Evolutionary conservation across 2,888 invertebrate species (phyloP).

Genomic region (Leptarthrus brevirostris): DNA sequence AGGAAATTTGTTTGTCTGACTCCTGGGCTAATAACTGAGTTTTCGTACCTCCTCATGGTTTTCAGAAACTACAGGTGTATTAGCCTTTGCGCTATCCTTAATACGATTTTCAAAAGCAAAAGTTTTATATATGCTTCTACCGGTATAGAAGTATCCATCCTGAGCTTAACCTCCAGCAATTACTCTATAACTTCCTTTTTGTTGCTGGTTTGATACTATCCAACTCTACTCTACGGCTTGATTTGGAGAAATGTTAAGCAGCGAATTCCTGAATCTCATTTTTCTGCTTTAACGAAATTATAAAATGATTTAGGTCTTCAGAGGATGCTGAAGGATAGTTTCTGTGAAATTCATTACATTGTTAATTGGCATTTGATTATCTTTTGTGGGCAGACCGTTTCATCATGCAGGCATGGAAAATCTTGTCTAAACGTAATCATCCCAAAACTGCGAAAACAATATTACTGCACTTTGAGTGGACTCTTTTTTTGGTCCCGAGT

Average conservation of each 20-base stretch:
- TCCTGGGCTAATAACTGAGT: conserved; percentile 50
- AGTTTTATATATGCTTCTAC: conserved; percentile 40
- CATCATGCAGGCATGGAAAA: too few species aligned
- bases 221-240: background rate
- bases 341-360: background rate
- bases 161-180: conserved; percentile 29
- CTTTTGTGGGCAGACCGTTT: background rate
- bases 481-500: too few species aligned
- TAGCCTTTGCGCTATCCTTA: conserved; percentile 20
- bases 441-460: too few species aligned
- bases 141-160: background rate
- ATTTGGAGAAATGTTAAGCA: conserved; percentile 30
- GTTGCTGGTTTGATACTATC: conserved; percentile 12
- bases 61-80: conserved; percentile 7
- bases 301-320: conserved; percentile 14
- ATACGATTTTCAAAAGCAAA: conserved; percentile 45
- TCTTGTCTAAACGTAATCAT: too few species aligned
- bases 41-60: background rate
- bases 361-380: background rate
- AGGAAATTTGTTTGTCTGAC: conserved; percentile 57
- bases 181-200: conserved; percentile 20
- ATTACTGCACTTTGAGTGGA: too few species aligned
- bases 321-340: conserved; percentile 2
- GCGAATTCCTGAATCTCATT: conserved; percentile 19
- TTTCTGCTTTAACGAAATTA: conserved; percentile 24